Percentiles rank a stretch among this genome's conserved stretches.
These are phyloP conservation scores for Strix uralensis DNA, from an alignment of 2,113 vertebrate genomes.

Conservation along the genomic window DNA sequence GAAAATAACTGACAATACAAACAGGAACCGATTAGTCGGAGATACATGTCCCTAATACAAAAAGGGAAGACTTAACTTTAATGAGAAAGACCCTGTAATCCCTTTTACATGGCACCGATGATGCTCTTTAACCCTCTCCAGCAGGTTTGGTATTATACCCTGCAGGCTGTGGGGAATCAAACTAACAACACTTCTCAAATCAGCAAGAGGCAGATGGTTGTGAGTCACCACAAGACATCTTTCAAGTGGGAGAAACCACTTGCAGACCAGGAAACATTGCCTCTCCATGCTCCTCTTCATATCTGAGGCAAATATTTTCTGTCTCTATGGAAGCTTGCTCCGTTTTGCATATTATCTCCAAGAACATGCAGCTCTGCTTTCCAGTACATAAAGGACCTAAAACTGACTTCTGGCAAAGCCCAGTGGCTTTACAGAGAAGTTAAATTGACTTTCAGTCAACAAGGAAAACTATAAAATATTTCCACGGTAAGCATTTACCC, in stretches of 20 bases:
- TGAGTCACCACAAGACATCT: not conserved
- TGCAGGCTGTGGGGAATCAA: not conserved
- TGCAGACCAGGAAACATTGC: not conserved
- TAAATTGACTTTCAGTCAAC: not conserved
- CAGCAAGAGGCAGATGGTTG: not conserved
- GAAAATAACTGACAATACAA: not conserved
- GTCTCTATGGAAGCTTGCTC: not conserved
- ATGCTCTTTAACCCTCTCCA: not conserved
- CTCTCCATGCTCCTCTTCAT: not conserved
- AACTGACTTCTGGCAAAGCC: not conserved
- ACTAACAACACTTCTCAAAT: rapidly evolving
- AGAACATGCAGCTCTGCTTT: rapidly evolving
- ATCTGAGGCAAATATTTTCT: not conserved
- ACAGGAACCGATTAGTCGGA: not conserved
- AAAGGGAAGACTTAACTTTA: not conserved
- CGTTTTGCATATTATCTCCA: not conserved
- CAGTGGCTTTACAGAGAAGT: not conserved
- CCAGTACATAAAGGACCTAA: not conserved
- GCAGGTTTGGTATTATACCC: not conserved
- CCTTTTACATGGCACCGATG: not conserved
- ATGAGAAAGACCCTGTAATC: not conserved
- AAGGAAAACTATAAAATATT: not conserved
- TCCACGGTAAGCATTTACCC: not conserved
- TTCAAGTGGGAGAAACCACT: not conserved
- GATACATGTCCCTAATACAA: not conserved